Evolutionary conservation across 2,113 vertebrate species (phyloP), one percentile per base, ranked within the genome.

Genomic region (Ammodytes dubius): DNA sequence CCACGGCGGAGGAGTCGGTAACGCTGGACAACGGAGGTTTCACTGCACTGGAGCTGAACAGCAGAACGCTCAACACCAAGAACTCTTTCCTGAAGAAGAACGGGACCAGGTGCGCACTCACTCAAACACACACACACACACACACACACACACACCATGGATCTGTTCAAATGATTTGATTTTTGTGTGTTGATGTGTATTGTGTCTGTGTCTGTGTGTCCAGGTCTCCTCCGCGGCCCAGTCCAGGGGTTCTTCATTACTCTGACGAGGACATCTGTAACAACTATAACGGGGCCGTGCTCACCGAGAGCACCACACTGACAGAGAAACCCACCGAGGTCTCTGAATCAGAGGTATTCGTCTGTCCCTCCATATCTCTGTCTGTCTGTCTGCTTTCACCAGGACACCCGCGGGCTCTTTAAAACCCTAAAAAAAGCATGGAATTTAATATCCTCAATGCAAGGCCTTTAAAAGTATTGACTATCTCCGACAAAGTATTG

Each of bases 21-120:
- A 99, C 97, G 0, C 91, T 99, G 93, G 98, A 99, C 89, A 99
- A 99, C 0, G 98, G 98, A 71, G 98, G 97, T 1, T 99, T 99
- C 88, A 97, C 97, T 0, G 95, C 97, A 71, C 83, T 99, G 90
- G 98, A 99, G 88, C 96, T 99, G 79, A 98, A 96, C 94, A 98
- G 97, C 90, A 95, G 98, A 49, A 96, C 97, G 2, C 93, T 98
- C 78, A 97, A 96, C 27, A 95, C 96, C 90, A 99, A 99, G 92
- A 96, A 91, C 93, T 95, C 96, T 76, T 99, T 99, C 90, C 95
- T 96, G 19, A 98, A 98, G 87, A 99, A 98, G 88, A 99, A 98
- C 0, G 98, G 98, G 47, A 97, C 97, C 60, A 97, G 97, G 97
- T 99, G 59, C 56, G 49, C 14, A 0, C 54, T 56, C 40, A 2